Conservation (phyloP, 53 echinoderm and acorn worm genomes). For the Apostichopus leukothele region DNA sequence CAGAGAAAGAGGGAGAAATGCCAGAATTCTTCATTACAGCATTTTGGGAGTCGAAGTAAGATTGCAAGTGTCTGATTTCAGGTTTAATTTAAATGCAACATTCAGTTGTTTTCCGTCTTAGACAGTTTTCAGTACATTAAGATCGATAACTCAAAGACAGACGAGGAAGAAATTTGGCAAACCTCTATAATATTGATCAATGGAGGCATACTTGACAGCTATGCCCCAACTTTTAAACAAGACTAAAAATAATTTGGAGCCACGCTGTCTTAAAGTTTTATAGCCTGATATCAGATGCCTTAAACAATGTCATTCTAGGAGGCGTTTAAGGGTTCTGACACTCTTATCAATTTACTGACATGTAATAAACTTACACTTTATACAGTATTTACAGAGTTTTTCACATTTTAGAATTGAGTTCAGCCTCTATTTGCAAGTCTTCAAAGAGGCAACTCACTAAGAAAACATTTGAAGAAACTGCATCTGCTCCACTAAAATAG, state of each 20-base stretch:
- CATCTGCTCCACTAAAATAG: no score
- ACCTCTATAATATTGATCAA: slow-evolving; percentile 24
- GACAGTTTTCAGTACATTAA: slow-evolving; percentile 14
- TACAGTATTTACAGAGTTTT: no score
- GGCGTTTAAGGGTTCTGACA: background rate
- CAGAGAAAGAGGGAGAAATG: slow-evolving; percentile 10
- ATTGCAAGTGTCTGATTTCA: slow-evolving; percentile 38
- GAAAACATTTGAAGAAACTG: no score
- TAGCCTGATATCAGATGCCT: background rate
- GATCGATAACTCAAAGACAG: slow-evolving; percentile 24
- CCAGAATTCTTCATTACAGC: slow-evolving; percentile 10
- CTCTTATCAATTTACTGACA: no score
- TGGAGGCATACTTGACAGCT: background rate
- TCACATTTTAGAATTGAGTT: no score
- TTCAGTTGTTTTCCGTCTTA: slow-evolving; percentile 16
- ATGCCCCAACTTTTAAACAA: slow-evolving; percentile 15
- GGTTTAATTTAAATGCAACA: slow-evolving; percentile 44
- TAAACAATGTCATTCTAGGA: slow-evolving; percentile 4
- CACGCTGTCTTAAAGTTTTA: slow-evolving; percentile 21
- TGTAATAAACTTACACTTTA: no score
- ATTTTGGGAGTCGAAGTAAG: slow-evolving; percentile 9
- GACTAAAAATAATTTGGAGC: slow-evolving; percentile 13
- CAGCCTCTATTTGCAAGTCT: no score
- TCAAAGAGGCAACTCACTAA: no score
- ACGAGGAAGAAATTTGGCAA: background rate